Evolutionary conservation across 2,888 invertebrate species (phyloP).

Genomic region (Rhimphoctona megacephalus): DNA sequence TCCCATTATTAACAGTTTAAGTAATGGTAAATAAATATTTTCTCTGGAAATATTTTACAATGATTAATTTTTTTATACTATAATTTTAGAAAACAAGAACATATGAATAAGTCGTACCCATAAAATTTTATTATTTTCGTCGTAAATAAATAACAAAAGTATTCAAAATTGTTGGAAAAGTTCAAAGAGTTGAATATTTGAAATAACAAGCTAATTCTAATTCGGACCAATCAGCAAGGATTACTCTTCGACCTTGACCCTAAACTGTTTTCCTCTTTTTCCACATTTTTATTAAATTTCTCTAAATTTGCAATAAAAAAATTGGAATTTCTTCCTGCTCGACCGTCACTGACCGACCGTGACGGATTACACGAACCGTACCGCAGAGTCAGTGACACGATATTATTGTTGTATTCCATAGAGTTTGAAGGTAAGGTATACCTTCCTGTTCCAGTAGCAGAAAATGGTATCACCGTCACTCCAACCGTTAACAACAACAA

Average conservation of each 20-base stretch:
- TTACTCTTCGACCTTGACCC: too few relatives aligned
- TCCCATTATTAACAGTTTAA: background rate
- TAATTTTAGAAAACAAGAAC: too few relatives aligned
- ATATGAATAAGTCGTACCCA: too few relatives aligned
- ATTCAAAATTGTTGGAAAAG: too few relatives aligned
- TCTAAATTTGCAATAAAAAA: background rate
- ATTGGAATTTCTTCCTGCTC: background rate
- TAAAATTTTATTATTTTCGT: too few relatives aligned
- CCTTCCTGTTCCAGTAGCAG: slow-evolving; percentile 83
- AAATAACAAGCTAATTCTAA: background rate
- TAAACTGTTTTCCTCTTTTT: too few relatives aligned
- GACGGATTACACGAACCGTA: slow-evolving; percentile 71
- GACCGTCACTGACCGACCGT: slow-evolving; percentile 64
- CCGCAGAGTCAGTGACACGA: slow-evolving; percentile 73
- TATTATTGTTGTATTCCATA: slow-evolving; percentile 75
- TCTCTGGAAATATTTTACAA: background rate
- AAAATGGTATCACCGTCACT: slow-evolving; percentile 73
- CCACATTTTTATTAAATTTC: too few relatives aligned
- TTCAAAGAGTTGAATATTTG: background rate
- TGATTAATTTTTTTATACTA: background rate
- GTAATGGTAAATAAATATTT: too few relatives aligned
- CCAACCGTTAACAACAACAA: slow-evolving; percentile 76
- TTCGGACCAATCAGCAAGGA: background rate
- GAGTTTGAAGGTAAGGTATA: slow-evolving; percentile 80
- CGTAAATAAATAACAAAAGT: too few relatives aligned